Evolutionary conservation across 2,888 invertebrate species (phyloP).

Genomic region (Pediacus dermestoides): DNA sequence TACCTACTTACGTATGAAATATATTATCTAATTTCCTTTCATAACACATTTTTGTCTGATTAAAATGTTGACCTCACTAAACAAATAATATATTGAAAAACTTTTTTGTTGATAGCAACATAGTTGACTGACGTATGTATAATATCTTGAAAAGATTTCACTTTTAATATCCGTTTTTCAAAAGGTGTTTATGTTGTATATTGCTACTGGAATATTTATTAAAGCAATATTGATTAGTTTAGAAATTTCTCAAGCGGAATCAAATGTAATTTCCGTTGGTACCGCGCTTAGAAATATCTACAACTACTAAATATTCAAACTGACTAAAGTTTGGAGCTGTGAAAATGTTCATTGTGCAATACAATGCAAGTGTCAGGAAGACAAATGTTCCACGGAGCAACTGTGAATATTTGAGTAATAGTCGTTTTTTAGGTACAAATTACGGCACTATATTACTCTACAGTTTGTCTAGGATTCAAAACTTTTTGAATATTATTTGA

Average conservation of each 20-base stretch:
- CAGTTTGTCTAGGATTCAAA: not conserved
- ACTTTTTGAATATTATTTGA: not conserved
- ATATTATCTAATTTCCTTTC: too few species aligned
- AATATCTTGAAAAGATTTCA: not conserved
- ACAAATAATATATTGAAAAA: too few species aligned
- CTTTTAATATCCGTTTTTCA: constrained; percentile 4
- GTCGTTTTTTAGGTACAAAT: constrained; percentile 11
- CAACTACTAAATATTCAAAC: constrained; percentile 15
- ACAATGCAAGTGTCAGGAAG: constrained; percentile 17
- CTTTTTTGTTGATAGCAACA: too few species aligned
- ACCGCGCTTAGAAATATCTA: constrained; percentile 9
- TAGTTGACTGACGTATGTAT: too few species aligned
- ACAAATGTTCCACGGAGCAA: constrained; percentile 14
- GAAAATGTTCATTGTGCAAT: constrained; percentile 12
- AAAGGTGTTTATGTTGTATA: not conserved
- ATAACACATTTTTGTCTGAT: too few species aligned
- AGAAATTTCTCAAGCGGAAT: constrained; percentile 11
- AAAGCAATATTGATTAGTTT: constrained; percentile 3
- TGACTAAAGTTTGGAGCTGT: constrained; percentile 11
- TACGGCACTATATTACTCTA: constrained; percentile 4
- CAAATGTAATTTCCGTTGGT: constrained; percentile 16
- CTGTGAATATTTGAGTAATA: constrained; percentile 13
- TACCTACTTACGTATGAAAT: too few species aligned
- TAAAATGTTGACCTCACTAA: too few species aligned
- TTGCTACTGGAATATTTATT: constrained; percentile 1